These are phyloP conservation scores for Aphis craccivora DNA, from an alignment of 1,140 invertebrate genomes.

Conservation along the genomic window DNA sequence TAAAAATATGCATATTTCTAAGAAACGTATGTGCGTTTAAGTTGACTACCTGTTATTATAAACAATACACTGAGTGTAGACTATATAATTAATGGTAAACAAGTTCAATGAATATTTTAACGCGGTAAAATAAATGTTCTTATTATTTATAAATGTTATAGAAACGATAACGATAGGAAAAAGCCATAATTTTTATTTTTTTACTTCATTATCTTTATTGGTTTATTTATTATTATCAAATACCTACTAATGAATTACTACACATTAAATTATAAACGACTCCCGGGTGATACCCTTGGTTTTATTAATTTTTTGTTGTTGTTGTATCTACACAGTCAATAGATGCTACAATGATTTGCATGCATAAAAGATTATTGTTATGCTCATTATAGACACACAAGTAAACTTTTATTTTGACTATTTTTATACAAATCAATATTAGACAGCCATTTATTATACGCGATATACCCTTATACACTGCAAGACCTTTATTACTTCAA, in stretches of 20 bases:
- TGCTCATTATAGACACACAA: neutral
- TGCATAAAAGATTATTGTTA: neutral
- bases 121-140: neutral
- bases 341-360: neutral
- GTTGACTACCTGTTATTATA: neutral
- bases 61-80: neutral
- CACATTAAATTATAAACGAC: neutral
- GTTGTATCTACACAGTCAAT: neutral
- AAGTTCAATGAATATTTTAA: neutral
- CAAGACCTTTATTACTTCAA: neutral
- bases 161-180: neutral
- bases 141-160: neutral
- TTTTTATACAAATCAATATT: neutral
- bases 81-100: neutral
- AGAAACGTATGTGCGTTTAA: neutral
- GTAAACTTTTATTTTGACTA: neutral
- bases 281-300: conserved; percentile 12
- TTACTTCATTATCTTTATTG: neutral
- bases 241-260: conserved; percentile 16
- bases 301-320: neutral
- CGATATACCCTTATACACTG: neutral
- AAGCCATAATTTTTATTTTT: neutral
- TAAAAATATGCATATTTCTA: neutral
- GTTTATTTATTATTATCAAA: neutral
- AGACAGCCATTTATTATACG: too few relatives aligned